Conservation (phyloP, 2,113 vertebrate genomes). For the Sphyrna mokarran region DNA sequence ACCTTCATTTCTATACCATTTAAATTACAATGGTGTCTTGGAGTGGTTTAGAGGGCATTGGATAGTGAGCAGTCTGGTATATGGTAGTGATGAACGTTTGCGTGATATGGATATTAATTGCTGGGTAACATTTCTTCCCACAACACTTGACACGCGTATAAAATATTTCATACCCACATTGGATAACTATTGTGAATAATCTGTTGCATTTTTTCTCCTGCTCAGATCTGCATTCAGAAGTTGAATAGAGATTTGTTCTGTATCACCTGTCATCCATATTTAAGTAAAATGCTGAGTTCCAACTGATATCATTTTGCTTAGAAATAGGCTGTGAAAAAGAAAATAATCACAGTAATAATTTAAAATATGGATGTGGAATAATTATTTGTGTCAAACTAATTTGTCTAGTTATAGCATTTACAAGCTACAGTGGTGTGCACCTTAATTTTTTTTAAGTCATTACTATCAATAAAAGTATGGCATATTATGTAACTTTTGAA, state of each 20-base stretch:
- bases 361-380: slow-evolving; percentile 27
- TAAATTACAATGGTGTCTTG: background rate
- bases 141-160: background rate
- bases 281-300: background rate
- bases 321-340: slow-evolving; percentile 1
- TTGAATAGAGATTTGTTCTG: background rate
- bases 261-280: background rate
- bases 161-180: background rate
- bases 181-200: background rate
- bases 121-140: background rate
- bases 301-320: slow-evolving; percentile 23
- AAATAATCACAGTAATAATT: slow-evolving; percentile 19
- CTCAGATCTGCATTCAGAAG: background rate
- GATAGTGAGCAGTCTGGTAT: slow-evolving; percentile 19
- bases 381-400: slow-evolving; percentile 25
- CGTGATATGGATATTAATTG: background rate
- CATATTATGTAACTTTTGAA: slow-evolving; percentile 29
- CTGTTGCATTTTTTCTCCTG: background rate
- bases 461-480: background rate
- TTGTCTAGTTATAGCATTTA: slow-evolving; percentile 26
- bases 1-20: background rate
- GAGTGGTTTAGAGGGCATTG: background rate
- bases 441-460: background rate
- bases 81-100: background rate
- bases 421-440: slow-evolving; percentile 27